Conservation (phyloP, 2,797 vertebrate species). For the Australoheros facetus region DNA sequence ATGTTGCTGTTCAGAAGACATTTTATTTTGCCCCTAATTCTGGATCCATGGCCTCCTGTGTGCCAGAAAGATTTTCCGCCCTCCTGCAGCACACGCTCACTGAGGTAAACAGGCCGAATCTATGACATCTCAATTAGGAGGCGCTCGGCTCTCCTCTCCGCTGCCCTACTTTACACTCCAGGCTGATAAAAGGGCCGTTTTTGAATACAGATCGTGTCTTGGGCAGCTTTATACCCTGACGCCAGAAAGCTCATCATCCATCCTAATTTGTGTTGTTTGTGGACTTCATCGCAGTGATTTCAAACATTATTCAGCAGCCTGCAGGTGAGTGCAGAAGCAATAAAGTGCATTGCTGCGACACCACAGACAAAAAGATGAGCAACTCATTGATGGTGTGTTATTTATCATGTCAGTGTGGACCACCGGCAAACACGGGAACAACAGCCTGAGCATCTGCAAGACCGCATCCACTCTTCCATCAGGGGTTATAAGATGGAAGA, state of each 20-base stretch:
- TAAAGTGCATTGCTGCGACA: not conserved
- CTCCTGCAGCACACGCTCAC: constrained; percentile 1
- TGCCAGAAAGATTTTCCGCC: constrained; percentile 13
- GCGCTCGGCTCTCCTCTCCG: not conserved
- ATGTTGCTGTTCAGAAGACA: not conserved
- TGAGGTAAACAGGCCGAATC: constrained; percentile 30
- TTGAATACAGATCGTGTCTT: not conserved
- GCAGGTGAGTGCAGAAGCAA: not conserved
- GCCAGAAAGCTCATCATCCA: not conserved
- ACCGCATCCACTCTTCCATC: not conserved
- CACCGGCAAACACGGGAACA: not conserved
- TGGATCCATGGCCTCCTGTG: not conserved
- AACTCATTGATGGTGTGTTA: not conserved
- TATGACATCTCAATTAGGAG: constrained; percentile 34
- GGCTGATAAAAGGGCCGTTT: not conserved
- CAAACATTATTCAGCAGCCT: constrained; percentile 4
- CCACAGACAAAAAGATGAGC: not conserved
- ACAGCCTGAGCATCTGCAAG: not conserved
- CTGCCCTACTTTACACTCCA: constrained; percentile 30
- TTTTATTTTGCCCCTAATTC: not conserved
- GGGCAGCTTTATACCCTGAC: not conserved
- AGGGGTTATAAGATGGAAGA: not conserved
- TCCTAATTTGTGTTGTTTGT: not conserved
- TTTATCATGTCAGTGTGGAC: not conserved
- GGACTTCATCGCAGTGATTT: not conserved